These are phyloP conservation scores for Masnerella sp. DNA, from an alignment of 2,888 invertebrate species.

Conservation along the genomic window DNA sequence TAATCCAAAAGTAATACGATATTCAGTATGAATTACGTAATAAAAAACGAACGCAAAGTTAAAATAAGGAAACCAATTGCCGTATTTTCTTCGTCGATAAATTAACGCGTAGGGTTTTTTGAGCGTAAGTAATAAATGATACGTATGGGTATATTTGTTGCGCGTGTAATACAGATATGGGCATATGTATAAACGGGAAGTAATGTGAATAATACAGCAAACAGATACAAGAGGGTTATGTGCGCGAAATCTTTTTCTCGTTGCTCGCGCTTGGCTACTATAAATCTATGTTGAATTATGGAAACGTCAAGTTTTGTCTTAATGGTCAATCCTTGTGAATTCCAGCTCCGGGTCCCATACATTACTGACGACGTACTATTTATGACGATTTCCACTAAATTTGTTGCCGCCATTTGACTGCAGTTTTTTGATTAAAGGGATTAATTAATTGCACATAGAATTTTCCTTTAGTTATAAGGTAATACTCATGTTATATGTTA, in stretches of 20 bases:
- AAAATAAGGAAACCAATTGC: conserved; percentile 29
- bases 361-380: conserved; percentile 19
- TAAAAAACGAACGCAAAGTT: conserved; percentile 1
- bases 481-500: too few species aligned
- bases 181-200: conserved; percentile 23
- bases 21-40: not conserved
- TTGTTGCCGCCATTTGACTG: conserved; percentile 8
- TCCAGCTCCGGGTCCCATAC: conserved; percentile 62
- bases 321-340: conserved; percentile 74
- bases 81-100: conserved; percentile 11
- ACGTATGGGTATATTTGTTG: conserved; percentile 33
- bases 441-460: not conserved
- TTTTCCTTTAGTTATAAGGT: too few species aligned
- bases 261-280: conserved; percentile 68
- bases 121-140: conserved; percentile 34
- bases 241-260: conserved; percentile 41
- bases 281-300: conserved; percentile 76
- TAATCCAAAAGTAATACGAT: not conserved
- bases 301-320: conserved; percentile 74
- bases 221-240: conserved; percentile 38
- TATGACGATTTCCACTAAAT: conserved; percentile 30
- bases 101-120: conserved; percentile 34
- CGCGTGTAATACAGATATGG: conserved; percentile 21
- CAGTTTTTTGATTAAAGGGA: not conserved
- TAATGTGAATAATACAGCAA: conserved; percentile 33